Base-by-base conservation (phyloP, 2,888 invertebrate genomes). In the Oscheius sp. region DNA sequence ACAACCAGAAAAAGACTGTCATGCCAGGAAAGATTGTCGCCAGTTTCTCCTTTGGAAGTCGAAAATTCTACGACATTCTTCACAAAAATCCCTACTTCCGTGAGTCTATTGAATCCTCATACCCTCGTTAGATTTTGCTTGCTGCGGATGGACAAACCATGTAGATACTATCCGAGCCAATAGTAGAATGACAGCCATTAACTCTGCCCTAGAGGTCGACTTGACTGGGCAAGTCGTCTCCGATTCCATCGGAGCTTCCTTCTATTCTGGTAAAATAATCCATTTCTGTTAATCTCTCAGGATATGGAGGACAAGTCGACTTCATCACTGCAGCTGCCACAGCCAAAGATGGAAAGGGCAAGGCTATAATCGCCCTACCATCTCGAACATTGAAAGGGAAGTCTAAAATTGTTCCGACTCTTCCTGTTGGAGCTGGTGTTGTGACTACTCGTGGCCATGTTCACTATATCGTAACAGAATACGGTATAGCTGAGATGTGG, bases 151-250 rank as follows among this genome's bases (percentile, higher is more conserved):
- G 69, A 78, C 78, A 1, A 64, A 68, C 33, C 45, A 67, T 50
- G 45, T 38, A 3, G 62, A 57, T 28, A 41, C 38, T 8, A 67
- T 70, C 41, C 51, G 67, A 4, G n/a, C 45, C 28, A 70, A 70
- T 38, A 38, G 41, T 22, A 59, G 65, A 79, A 95, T 96, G 92
- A 95, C 95, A 0, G 95, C 95, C 67, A 95, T 96, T 85, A 96
- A 96, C 88, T 95, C 95, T 0, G 94, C 94, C 87, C 93, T 96
- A 80, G 95, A 96, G 88, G 92, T 92, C 2, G 96, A 96, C 87
- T 88, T 96, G 59, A 94, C 95, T 0, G 96, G 96, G 0, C 96
- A 96, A 71, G 91, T 96, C 22, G 91, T 91, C 75, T 91, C 95
- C 0, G 96, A 96, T 86, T 95, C 95, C 26, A 95, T 96, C 81